Conservation (phyloP, 2,113 vertebrate genomes). For the Cercopithecus mona region DNA sequence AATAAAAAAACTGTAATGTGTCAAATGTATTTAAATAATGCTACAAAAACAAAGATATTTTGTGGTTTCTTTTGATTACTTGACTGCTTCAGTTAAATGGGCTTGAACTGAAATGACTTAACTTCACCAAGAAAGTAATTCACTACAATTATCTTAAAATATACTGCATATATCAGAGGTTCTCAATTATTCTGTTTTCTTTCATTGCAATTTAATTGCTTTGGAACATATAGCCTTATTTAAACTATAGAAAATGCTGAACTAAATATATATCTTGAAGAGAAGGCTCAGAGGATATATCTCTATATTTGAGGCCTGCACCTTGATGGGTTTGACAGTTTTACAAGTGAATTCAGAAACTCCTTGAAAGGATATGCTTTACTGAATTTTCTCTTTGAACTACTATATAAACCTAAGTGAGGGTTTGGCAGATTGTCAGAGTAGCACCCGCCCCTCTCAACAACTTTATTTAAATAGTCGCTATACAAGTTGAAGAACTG, state of each 20-base stretch:
- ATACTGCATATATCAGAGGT: neutral
- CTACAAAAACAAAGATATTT: slow-evolving; percentile 50
- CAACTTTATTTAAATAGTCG: neutral
- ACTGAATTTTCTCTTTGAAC: neutral
- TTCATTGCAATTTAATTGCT: slow-evolving; percentile 59
- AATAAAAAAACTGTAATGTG: slow-evolving; percentile 48
- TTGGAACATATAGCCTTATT: slow-evolving; percentile 29
- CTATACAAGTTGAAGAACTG: neutral
- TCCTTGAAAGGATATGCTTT: neutral
- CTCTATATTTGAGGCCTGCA: neutral
- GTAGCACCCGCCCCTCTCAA: neutral
- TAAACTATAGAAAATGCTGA: slow-evolving; percentile 25
- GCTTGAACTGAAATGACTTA: slow-evolving; percentile 46
- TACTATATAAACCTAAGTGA: neutral
- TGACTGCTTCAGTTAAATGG: slow-evolving; percentile 51
- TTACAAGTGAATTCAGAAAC: neutral
- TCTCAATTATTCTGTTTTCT: slow-evolving; percentile 53
- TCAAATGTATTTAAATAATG: slow-evolving; percentile 44
- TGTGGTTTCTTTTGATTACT: slow-evolving; percentile 11
- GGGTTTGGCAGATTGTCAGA: neutral
- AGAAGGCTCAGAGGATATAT: neutral
- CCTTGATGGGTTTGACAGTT: neutral
- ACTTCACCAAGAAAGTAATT: slow-evolving; percentile 60
- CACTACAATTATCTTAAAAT: slow-evolving; percentile 57
- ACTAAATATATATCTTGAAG: slow-evolving; percentile 7